Base-by-base conservation (phyloP, 2,113 vertebrate species). In the Speoplatyrhinus poulsoni region DNA sequence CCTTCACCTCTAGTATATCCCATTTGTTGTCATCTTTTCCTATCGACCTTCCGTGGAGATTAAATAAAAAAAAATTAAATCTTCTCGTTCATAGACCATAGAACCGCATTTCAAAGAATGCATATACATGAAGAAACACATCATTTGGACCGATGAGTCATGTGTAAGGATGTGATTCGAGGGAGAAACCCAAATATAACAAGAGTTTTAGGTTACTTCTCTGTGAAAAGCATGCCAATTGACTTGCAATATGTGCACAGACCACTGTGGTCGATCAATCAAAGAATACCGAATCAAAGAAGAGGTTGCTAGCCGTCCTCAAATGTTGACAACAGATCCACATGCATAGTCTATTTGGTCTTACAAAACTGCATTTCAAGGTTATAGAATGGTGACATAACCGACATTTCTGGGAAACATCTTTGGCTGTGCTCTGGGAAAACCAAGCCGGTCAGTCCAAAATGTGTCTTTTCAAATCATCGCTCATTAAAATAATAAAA, bases 31-130 rank as follows among this genome's bases (percentile, higher is more conserved):
- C 16, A 32, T 65, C 60, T 19, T 67, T 73, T 9, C 32, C 16
- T 11, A 12, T 60, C 67, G 69, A 73, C 70, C 67, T 67, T 78
- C 48, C 1, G 3, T 36, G 6, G 55, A 46, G 62, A 65, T 75
- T 73, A 33, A 19, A 69, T 62, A 65, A 32, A 63, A 65, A 32
- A 63, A 78, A 65, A 3, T 4, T 61, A 69, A 55, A 73, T 1
- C 1, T 85, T 82, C 77, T 77, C 75, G 67, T 53, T 61, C 73
- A 15, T 65, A 58, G 15, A 16, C 33, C 60, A 11, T 46, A 8
- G 49, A 76, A 77, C 81, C 68, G 32, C 75, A 63, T 48, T 67
- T 41, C 54, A 56, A 81, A 41, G 63, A 84, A 79, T 73, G 69
- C 63, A 16, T 71, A 73, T 65, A 62, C 72, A 69, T 36, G 67